A percentile compares a stretch with the other conserved stretches of the same genome.
phyloP scores from a whole-genome alignment of 2,888 invertebrate species.

The Yponomeuta malinellus region DNA sequence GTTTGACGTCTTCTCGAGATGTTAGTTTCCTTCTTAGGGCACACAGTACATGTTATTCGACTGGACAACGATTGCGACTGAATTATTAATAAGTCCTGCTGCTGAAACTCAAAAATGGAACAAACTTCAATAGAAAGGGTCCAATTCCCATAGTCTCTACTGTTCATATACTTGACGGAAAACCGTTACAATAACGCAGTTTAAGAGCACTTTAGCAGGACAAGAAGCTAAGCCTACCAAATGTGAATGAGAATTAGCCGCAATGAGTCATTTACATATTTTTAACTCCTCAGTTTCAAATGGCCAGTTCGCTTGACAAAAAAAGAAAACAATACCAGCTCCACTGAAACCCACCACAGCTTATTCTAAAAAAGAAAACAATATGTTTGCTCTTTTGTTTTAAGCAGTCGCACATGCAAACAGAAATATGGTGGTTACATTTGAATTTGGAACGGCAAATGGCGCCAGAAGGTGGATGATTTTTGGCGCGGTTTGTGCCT shows the following conservation, averaged over 20 bases:
- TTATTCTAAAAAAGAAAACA: neutral
- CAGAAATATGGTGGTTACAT: neutral
- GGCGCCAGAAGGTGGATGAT: neutral
- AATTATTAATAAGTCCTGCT: neutral
- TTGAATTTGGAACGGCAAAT: constrained; percentile 3
- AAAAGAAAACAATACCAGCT: neutral
- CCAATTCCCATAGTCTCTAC: neutral
- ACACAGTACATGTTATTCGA: no score
- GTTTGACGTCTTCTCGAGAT: no score
- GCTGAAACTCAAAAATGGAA: neutral
- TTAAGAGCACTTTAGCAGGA: constrained; percentile 25
- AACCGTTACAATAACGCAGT: constrained; percentile 59
- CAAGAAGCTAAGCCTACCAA: constrained; percentile 15
- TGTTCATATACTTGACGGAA: constrained; percentile 2
- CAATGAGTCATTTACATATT: neutral
- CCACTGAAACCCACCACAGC: neutral
- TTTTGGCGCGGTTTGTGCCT: neutral
- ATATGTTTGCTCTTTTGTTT: neutral
- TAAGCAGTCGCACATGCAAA: neutral
- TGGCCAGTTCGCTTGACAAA: no score
- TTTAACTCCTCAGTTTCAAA: neutral
- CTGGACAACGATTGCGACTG: neutral
- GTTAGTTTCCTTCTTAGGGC: no score
- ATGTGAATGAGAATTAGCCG: neutral
- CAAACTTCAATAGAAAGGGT: neutral